Conservation (phyloP, 1,140 invertebrate genomes). For the Pteromalus puparum region DNA sequence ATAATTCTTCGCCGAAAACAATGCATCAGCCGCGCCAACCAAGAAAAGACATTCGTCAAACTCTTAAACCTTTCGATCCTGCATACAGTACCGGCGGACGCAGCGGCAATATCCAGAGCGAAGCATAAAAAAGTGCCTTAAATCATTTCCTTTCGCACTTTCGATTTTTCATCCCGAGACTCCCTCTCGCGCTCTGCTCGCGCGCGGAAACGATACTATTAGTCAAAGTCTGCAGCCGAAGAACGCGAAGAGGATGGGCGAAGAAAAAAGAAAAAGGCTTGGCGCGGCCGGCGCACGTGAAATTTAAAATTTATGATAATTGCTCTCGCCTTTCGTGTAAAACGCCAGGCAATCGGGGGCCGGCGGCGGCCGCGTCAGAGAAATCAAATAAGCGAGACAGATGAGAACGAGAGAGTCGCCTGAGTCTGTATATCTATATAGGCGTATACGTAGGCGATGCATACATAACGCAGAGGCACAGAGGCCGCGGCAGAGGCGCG, state of each 20-base stretch:
- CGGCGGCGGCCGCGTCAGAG: conserved; percentile 36
- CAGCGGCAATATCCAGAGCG: background rate
- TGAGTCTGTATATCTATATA: background rate
- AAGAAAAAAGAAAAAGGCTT: background rate
- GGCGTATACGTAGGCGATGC: background rate
- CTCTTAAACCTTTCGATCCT: background rate
- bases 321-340: conserved; percentile 37
- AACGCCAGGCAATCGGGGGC: conserved; percentile 28
- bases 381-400: conserved; percentile 52
- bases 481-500: background rate
- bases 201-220: conserved; percentile 47
- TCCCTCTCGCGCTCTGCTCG: background rate
- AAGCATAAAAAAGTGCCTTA: conserved; percentile 18
- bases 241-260: background rate
- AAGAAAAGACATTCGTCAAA: conserved; percentile 18
- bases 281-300: background rate
- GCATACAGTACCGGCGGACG: no score
- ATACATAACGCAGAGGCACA: background rate
- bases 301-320: conserved; percentile 53
- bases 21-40: no score
- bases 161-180: conserved; percentile 35
- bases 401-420: conserved; percentile 42
- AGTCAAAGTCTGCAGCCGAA: conserved; percentile 34
- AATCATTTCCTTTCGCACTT: conserved; percentile 37
- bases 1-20: background rate